Evolutionary conservation across 2,113 vertebrate genomes (phyloP), one percentile per base, ranked within the genome.

Genomic region (Ptilonorhynchus violaceus): DNA sequence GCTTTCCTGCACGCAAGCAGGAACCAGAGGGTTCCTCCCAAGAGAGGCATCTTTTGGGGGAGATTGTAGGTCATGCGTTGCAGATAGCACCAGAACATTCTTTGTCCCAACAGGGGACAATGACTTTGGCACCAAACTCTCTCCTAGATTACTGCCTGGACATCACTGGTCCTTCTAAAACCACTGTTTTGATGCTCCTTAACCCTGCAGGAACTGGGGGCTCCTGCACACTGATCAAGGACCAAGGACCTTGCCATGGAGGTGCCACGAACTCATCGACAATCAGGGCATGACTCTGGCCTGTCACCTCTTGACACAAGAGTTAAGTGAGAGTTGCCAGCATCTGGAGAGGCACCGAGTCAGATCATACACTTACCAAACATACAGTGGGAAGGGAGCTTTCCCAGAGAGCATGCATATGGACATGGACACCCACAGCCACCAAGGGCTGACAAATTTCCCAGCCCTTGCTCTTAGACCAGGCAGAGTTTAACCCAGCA

Each of bases 241-340:
- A 47, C 16, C 53, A 28, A 52, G 35, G 39, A 50, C 46, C 42
- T 74, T 62, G 62, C 33, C 35, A 8, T 1, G 25, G 72, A 46
- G 28, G 28, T n/a, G 63, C 55, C 18, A 44, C 0, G 0, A 87
- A 56, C 41, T 30, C 1, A 0, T 2, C 1, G 2, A 59, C 13
- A 23, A 27, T 12, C 1, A 1, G 46, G 60, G 46, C 55, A 64
- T 0, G 0, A 79, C 13, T 30, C 62, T 50, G 67, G 23, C 44
- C 67, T 67, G 44, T 46, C 56, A 67, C 8, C 39, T 83, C 84
- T 76, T 16, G 18, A 23, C 52, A 63, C 28, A 42, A 17, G 55
- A 66, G 56, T 44, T 27, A 37, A n/a, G 20, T 18, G n/a, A 3
- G 2, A 24, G 41, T 28, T 77, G 68, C 46, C 64, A 84, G 2